These are phyloP conservation scores for Arrhopalites spinosus DNA, from an alignment of 2,888 invertebrate genomes.

Conservation along the genomic window DNA sequence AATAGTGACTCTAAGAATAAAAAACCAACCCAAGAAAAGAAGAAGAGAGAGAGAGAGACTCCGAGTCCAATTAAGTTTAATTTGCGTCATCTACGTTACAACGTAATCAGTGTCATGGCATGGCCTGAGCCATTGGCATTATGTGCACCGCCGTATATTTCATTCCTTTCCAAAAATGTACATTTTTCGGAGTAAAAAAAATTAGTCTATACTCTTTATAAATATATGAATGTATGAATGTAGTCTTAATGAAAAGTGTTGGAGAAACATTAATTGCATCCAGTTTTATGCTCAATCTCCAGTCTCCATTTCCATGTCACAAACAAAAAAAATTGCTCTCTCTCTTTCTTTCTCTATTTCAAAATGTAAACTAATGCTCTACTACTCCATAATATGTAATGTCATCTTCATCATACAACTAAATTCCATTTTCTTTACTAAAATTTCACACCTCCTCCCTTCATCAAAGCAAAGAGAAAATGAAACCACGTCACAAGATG, in stretches of 20 bases:
- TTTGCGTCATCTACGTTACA: neutral
- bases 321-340: neutral
- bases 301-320: too few species aligned
- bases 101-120: conserved; percentile 1
- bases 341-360: too few species aligned
- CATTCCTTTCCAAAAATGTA: neutral
- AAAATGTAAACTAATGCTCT: too few species aligned
- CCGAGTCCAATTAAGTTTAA: neutral
- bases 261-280: conserved; percentile 1
- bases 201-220: neutral
- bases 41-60: neutral
- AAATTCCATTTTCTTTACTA: too few species aligned
- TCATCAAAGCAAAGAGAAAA: too few species aligned
- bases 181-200: neutral
- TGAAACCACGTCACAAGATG: too few species aligned
- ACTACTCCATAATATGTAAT: too few species aligned
- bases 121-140: neutral
- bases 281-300: neutral
- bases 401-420: too few species aligned
- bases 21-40: neutral
- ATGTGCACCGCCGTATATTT: neutral
- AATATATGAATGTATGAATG: too few species aligned
- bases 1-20: neutral
- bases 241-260: neutral
- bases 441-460: too few species aligned